Evolutionary conservation across 2,113 vertebrate species (phyloP).

Genomic region (Henicopernis longicauda): DNA sequence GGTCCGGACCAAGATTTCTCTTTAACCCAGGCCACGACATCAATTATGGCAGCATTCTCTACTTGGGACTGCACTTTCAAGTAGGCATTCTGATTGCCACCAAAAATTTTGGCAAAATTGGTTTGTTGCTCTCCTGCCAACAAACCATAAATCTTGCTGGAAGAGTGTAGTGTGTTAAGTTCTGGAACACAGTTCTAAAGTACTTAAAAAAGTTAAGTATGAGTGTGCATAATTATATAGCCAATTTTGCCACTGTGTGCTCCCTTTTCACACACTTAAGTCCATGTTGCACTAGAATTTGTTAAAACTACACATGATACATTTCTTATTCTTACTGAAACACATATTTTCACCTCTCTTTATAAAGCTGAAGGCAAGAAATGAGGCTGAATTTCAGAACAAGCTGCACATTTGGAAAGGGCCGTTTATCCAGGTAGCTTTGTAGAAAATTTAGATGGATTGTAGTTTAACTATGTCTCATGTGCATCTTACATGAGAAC

Average conservation of each 20-base stretch:
- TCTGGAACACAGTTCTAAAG: background rate
- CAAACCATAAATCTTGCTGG: background rate
- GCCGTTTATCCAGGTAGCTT: background rate
- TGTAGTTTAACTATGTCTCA: background rate
- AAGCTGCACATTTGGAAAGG: background rate
- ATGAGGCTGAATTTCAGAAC: background rate
- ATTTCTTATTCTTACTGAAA: background rate
- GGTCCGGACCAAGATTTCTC: background rate
- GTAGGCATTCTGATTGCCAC: background rate
- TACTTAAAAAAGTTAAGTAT: background rate
- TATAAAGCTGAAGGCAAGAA: background rate
- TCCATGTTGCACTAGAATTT: background rate
- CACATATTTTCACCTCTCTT: background rate
- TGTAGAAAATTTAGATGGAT: background rate
- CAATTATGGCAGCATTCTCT: background rate
- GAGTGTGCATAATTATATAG: background rate
- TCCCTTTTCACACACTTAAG: background rate
- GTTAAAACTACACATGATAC: rapidly evolving
- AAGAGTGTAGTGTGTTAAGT: background rate
- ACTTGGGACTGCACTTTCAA: background rate
- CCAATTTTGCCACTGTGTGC: background rate
- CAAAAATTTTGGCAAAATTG: background rate
- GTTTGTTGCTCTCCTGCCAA: background rate
- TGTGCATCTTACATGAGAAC: rapidly evolving
- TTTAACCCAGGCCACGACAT: background rate